Evolutionary conservation across 2,113 vertebrate genomes (phyloP).

Genomic region (Craseonycteris thonglongyai): DNA sequence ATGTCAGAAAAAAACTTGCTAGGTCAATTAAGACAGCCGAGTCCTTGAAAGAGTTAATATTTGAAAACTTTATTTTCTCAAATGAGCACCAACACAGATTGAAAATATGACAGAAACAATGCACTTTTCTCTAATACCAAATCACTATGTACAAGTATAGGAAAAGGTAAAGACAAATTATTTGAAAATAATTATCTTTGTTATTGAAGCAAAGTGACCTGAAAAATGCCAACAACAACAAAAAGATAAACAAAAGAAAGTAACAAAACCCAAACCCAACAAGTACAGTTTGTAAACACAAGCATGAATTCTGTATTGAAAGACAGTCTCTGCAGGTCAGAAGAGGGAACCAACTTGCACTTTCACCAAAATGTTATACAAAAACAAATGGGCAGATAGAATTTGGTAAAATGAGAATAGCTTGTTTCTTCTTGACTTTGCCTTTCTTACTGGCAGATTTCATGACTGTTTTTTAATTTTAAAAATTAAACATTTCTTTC

Average conservation of each 20-base stretch:
- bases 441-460: constrained; percentile 36
- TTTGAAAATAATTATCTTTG: constrained; percentile 78
- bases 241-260: background rate
- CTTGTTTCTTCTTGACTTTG: constrained; percentile 66
- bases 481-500: constrained; percentile 61
- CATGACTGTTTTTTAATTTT: constrained; percentile 40
- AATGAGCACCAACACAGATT: constrained; percentile 88
- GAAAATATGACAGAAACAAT: constrained; percentile 83
- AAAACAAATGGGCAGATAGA: constrained; percentile 64
- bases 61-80: constrained; percentile 89
- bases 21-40: constrained; percentile 16
- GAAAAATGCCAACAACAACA: constrained; percentile 67
- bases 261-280: constrained; percentile 63
- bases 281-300: constrained; percentile 84
- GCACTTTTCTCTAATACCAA: constrained; percentile 83
- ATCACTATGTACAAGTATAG: constrained; percentile 82
- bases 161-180: constrained; percentile 75
- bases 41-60: constrained; percentile 71
- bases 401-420: constrained; percentile 60
- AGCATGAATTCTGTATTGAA: constrained; percentile 79
- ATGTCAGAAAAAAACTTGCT: background rate
- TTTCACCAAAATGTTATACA: constrained; percentile 59
- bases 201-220: constrained; percentile 80
- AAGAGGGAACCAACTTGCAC: constrained; percentile 67
- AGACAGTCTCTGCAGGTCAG: constrained; percentile 74